Evolutionary conservation across 2,113 vertebrate species (phyloP).

Genomic region (Bufo gargarizans): DNA sequence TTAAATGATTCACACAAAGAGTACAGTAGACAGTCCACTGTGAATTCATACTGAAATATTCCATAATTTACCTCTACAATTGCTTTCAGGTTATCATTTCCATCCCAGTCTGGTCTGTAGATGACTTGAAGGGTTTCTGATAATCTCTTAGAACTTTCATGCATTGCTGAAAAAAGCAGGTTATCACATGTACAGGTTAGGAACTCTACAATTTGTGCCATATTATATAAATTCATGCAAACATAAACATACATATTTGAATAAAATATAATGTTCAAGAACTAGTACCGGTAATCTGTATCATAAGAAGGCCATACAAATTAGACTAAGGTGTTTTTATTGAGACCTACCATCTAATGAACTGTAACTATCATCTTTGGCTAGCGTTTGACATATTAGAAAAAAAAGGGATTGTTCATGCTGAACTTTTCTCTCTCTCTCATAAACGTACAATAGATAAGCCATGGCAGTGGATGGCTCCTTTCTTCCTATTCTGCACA

Average conservation of each 20-base stretch:
- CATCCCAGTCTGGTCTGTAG: constrained; percentile 84
- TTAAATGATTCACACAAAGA: background rate
- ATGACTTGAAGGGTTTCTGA: constrained; percentile 87
- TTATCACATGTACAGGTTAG: background rate
- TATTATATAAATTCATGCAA: background rate
- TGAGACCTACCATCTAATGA: too few species aligned
- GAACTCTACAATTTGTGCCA: background rate
- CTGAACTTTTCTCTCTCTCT: too few species aligned
- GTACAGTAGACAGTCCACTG: background rate
- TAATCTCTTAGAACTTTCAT: constrained; percentile 85
- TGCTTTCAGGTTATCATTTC: constrained; percentile 79
- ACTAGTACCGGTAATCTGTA: too few species aligned
- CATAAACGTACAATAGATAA: too few species aligned
- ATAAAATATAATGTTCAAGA: too few species aligned
- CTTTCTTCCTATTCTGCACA: too few species aligned
- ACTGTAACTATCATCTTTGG: too few species aligned
- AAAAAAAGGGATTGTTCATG: too few species aligned
- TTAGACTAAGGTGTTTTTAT: too few species aligned
- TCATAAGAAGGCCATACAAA: too few species aligned
- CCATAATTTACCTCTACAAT: constrained; percentile 79
- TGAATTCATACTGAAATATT: background rate
- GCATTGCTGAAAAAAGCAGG: constrained; percentile 81
- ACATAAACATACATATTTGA: background rate
- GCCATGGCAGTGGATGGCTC: too few species aligned
- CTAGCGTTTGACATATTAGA: too few species aligned